Base-by-base conservation (phyloP, 2,113 vertebrate species). In the Xenopus borealis region DNA sequence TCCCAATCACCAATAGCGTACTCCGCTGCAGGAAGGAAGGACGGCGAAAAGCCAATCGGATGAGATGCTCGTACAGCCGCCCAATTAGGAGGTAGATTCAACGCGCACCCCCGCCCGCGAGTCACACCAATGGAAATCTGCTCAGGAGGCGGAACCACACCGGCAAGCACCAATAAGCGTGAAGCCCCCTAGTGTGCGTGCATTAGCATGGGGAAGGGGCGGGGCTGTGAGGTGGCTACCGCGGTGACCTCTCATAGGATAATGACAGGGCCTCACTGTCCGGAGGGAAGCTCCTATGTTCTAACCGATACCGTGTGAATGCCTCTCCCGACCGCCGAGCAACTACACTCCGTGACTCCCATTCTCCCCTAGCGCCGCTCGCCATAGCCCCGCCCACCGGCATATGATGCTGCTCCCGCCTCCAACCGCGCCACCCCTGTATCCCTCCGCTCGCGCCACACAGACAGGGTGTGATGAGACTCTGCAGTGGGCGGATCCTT, bases 171-270 rank as follows among this genome's bases (percentile, higher is more conserved):
- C 50, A 53, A 53, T 46, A 14, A 14, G 13, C 14, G 50, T 7
- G 50, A 7, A 14, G 50, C n/a, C 13, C 8, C 13, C 13, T 14
- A 53, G 50, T 4, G 8, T 13, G 50, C 50, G 50, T 14, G 13
- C 8, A 7, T 8, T 7, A 8, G 17, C 19, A 14, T 23, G 17
- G 4, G 33, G 20, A 13, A 18, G 27, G 27, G 50, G 52, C 13
- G 45, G 45, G 33, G 45, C 16, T 3, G 12, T 57, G 69, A 72
- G 20, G 69, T 81, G 76, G 67, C 78, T 52, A 69, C 64, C 57
- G 33, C 50, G 50, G 50, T 8, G 50, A 53, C 8, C 50, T 52
- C 44, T 53, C 14, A 14, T 4, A 8, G 7, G 7, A 14, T 7
- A 53, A 53, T 4, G 4, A 7, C n/a, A 7, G 8, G 58, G 7